Conservation (phyloP, 2,113 vertebrate species). For the Zosterops pallidus region DNA sequence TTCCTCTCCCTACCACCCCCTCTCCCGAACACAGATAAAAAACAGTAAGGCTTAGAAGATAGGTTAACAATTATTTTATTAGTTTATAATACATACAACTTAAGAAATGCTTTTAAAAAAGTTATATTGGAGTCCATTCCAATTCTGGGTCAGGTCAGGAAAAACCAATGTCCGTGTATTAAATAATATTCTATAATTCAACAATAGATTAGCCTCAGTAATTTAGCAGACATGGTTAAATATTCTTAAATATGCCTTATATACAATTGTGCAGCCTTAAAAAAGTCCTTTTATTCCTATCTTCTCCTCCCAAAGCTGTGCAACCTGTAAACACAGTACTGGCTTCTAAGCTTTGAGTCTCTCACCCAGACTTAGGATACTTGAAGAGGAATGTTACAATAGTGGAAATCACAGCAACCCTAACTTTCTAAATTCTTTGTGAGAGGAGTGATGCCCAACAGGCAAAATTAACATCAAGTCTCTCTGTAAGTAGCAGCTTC, state of each 20-base stretch:
- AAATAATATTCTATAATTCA: slow-evolving; percentile 39
- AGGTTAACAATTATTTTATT: slow-evolving; percentile 52
- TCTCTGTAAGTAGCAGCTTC: slow-evolving; percentile 17
- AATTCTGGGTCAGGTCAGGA: slow-evolving; percentile 52
- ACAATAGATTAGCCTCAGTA: slow-evolving; percentile 36
- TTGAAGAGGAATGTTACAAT: slow-evolving; percentile 16
- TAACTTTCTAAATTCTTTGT: background rate
- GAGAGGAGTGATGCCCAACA: background rate
- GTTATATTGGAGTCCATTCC: slow-evolving; percentile 48
- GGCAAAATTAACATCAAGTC: background rate
- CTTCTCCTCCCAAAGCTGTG: background rate
- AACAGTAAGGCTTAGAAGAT: background rate
- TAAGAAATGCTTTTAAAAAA: slow-evolving; percentile 58
- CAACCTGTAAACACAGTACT: background rate
- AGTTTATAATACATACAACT: slow-evolving; percentile 58
- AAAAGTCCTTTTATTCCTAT: slow-evolving; percentile 19
- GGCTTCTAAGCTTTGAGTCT: slow-evolving; percentile 16
- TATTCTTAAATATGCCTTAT: slow-evolving; percentile 49
- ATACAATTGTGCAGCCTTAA: slow-evolving; percentile 18
- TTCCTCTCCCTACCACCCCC: background rate
- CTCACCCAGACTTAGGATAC: background rate
- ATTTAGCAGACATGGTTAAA: slow-evolving; percentile 44
- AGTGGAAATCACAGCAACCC: background rate
- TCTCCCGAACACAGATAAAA: background rate
- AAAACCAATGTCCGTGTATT: slow-evolving; percentile 11